phyloP scores from a whole-genome alignment of 1,140 invertebrate species.

The Drosophila gunungcola region DNA sequence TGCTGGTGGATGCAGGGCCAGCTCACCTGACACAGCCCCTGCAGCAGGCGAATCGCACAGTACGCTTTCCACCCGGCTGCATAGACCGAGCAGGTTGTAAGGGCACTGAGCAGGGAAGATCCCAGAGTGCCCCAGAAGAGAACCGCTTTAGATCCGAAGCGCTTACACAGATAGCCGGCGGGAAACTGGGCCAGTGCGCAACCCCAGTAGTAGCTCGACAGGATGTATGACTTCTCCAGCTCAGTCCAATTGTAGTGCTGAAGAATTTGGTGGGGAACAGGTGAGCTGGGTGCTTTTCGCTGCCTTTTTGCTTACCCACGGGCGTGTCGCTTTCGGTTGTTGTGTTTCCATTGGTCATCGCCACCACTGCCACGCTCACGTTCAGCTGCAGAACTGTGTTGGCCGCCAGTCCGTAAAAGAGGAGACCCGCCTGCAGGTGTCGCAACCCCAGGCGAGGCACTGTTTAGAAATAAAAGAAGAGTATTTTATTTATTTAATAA shows the following conservation, averaged over 20 bases:
- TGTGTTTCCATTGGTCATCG: slow-evolving; percentile 73
- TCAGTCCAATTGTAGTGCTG: slow-evolving; percentile 86
- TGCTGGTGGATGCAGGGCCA: slow-evolving; percentile 92
- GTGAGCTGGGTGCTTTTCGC: slow-evolving; percentile 6
- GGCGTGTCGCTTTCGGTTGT: slow-evolving; percentile 60
- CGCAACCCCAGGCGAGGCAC: slow-evolving; percentile 86
- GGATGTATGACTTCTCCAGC: slow-evolving; percentile 85
- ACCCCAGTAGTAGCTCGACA: slow-evolving; percentile 88
- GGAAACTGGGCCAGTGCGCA: slow-evolving; percentile 74
- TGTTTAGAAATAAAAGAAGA: slow-evolving; percentile 2
- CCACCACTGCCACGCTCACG: slow-evolving; percentile 88
- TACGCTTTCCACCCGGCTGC: slow-evolving; percentile 87
- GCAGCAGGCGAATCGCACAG: slow-evolving; percentile 88
- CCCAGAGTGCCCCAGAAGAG: slow-evolving; percentile 87
- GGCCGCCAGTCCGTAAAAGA: slow-evolving; percentile 87
- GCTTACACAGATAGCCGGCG: slow-evolving; percentile 74
- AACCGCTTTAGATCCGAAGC: slow-evolving; percentile 88
- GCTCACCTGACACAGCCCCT: slow-evolving; percentile 91
- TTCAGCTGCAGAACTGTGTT: slow-evolving; percentile 88
- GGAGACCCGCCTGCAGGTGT: slow-evolving; percentile 87
- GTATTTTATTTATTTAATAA: neutral
- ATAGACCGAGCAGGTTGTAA: slow-evolving; percentile 81
- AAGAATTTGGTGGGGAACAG: neutral
- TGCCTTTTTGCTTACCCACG: slow-evolving; percentile 62
- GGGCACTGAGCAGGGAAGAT: slow-evolving; percentile 86